phyloP scores from a whole-genome alignment of 2,113 vertebrate species.

The Craseonycteris thonglongyai region DNA sequence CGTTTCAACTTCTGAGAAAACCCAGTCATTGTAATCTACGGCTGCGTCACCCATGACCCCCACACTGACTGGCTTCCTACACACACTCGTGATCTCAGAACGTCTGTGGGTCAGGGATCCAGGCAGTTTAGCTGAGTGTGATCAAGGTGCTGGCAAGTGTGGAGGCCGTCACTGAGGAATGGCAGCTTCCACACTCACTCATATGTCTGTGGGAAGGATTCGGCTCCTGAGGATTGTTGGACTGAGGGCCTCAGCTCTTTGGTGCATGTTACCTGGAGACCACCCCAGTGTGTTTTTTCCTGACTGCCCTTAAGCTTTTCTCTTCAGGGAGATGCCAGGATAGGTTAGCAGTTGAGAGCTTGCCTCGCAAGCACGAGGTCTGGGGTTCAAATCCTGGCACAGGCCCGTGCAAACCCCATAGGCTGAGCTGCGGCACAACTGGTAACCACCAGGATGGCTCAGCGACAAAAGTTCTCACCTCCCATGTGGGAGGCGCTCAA shows the following conservation, averaged over 20 bases:
- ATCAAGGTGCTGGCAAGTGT: neutral
- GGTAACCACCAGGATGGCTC: too few relatives aligned
- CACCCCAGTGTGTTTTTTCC: neutral
- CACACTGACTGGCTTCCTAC: neutral
- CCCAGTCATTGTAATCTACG: neutral
- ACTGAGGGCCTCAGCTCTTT: neutral
- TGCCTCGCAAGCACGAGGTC: too few relatives aligned
- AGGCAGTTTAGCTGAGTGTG: neutral
- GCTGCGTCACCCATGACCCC: neutral
- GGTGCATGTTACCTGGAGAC: neutral
- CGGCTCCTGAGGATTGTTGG: neutral
- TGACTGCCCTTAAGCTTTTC: neutral
- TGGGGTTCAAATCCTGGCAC: too few relatives aligned
- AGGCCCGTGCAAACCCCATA: too few relatives aligned
- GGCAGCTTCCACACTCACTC: neutral
- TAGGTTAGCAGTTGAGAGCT: too few relatives aligned
- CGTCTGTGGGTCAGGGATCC: neutral
- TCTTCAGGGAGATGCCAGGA: too few relatives aligned
- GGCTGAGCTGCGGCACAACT: too few relatives aligned
- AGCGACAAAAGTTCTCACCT: too few relatives aligned
- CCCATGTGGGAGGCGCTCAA: too few relatives aligned
- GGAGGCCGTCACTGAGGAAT: neutral
- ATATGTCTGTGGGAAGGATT: neutral
- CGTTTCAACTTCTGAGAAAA: neutral
- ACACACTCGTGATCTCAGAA: neutral